Conservation (phyloP, 2,888 invertebrate genomes). For the Megaustenia siamemsis region DNA sequence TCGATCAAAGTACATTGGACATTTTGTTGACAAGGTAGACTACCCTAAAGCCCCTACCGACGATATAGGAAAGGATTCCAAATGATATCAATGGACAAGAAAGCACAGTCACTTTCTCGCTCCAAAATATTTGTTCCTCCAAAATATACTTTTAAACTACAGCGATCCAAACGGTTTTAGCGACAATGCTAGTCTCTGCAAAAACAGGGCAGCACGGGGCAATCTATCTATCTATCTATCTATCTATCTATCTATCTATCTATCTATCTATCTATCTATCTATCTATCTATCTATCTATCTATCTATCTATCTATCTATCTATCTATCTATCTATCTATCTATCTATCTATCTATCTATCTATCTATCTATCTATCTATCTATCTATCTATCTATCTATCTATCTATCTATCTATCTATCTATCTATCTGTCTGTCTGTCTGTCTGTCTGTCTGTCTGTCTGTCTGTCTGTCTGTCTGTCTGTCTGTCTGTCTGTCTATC, state of each 20-base stretch:
- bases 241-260: constrained; percentile 20
- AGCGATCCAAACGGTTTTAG: no score
- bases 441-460: neutral
- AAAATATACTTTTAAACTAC: no score
- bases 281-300: constrained; percentile 15
- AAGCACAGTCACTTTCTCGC: no score
- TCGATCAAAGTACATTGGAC: no score
- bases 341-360: neutral
- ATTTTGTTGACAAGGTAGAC: no score
- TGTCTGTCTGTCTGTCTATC: constrained; percentile 33
- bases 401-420: constrained; percentile 6
- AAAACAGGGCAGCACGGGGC: no score
- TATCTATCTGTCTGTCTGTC: constrained; percentile 6
- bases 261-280: constrained; percentile 18
- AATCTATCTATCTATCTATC: constrained; percentile 16
- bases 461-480: constrained; percentile 17
- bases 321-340: neutral
- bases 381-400: neutral
- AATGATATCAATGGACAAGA: no score
- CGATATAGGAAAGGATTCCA: no score
- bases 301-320: constrained; percentile 10
- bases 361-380: neutral
- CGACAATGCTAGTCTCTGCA: no score
- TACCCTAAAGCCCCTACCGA: no score
- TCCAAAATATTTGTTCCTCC: no score